A percentile compares a stretch with the other conserved stretches of the same genome.
These are phyloP conservation scores for Bradynema listronoti DNA, from an alignment of 1,140 invertebrate species.

Conservation along the genomic window DNA sequence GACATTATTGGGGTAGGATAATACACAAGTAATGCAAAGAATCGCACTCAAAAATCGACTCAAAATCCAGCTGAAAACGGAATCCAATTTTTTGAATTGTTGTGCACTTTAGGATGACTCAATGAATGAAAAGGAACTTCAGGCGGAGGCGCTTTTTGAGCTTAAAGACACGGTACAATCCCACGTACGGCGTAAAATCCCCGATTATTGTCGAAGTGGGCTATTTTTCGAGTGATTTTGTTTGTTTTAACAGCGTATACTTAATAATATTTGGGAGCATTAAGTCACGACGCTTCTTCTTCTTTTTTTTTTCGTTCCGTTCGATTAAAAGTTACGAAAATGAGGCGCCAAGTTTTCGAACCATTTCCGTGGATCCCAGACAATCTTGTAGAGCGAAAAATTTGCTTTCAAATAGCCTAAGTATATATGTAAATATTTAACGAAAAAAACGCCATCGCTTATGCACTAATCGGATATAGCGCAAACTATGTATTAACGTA, in stretches of 20 bases:
- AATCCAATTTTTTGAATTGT: background rate
- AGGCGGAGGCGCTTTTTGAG: background rate
- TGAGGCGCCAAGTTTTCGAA: background rate
- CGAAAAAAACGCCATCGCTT: background rate
- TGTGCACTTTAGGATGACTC: background rate
- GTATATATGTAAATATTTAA: background rate
- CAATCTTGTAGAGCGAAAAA: background rate
- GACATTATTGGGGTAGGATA: background rate
- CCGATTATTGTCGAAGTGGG: conserved; percentile 2
- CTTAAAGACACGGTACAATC: conserved; percentile 3
- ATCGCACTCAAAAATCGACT: background rate
- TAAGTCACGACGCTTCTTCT: background rate
- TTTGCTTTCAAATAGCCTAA: background rate
- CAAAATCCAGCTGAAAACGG: background rate
- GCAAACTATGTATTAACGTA: background rate
- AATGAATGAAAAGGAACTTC: background rate
- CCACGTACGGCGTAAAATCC: background rate
- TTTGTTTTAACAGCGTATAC: background rate
- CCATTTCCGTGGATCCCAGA: background rate
- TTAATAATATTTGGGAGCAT: background rate
- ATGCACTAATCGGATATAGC: background rate
- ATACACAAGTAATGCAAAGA: background rate
- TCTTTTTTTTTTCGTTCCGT: background rate
- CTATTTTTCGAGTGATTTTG: background rate
- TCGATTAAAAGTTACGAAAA: background rate